Evolutionary conservation across 2,113 vertebrate species (phyloP), one percentile per base, ranked within the genome.

Genomic region (Dendrocopos noguchii): DNA sequence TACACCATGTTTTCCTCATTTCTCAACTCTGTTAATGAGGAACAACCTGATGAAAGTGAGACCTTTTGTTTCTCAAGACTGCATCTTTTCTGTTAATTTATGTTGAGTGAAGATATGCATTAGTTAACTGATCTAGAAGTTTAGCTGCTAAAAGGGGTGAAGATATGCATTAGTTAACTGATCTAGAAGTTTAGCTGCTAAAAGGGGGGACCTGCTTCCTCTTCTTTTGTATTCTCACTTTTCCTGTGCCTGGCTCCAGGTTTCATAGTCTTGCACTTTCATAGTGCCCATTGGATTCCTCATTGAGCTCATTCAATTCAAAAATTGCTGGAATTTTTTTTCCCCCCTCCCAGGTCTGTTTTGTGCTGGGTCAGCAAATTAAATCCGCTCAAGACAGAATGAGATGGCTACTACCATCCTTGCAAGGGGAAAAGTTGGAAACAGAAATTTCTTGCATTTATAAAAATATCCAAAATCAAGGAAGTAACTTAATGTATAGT

Each of bases 281-380:
- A 8, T 66, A 50, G 39, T 36, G 24, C 44, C 73, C 73, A 56
- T 59, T 85, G 65, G 46, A 42, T 28, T 86, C 70, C 31, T 92
- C 44, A 39, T 4, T n/a, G 34, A 92, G 68, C 1, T 6, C 27
- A 47, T 81, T 90, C 68, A 87, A 5, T 52, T 91, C 46, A 90
- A 71, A 36, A 77, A 83, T 76, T 82, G 80, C 68, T 80, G 59
- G 71, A 67, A 73, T 13, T 34, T 72, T 16, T 57, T 64, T 60
- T 84, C 52, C 28, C 66, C 47, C 47, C 22, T 81, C 53, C 20
- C 57, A 44, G 33, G 22, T 84, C 81, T 34, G 28, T 70, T 94
- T 88, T 92, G 63, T 93, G 86, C 74, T 88, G 39, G 50, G 75
- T 84, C 89, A 92, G 91, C 91, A 90, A 74, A 81, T 39, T 72